Conservation (phyloP, 2,888 invertebrate genomes). For the Thymelicus sylvestris region DNA sequence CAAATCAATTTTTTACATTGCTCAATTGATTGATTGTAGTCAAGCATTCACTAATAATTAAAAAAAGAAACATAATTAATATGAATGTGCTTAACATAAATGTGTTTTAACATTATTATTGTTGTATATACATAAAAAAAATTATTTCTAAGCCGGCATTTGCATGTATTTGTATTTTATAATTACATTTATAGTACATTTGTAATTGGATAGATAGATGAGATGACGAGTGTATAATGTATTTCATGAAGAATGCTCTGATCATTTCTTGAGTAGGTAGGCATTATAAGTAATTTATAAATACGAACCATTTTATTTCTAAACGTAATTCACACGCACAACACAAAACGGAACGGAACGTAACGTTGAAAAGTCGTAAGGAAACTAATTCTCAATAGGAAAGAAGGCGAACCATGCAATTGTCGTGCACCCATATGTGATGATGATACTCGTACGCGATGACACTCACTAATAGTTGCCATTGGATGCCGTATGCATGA, state of each 20-base stretch:
- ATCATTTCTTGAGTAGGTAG: background rate
- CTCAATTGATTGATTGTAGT: too few species aligned
- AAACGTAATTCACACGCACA: constrained; percentile 32
- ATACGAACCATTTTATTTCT: constrained; percentile 41
- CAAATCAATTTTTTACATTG: too few species aligned
- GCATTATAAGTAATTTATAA: background rate
- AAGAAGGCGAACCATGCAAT: constrained; percentile 34
- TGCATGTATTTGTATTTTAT: too few species aligned
- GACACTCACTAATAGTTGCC: constrained; percentile 42
- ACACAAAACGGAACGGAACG: constrained; percentile 32
- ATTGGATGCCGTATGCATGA: constrained; percentile 49
- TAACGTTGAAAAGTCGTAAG: constrained; percentile 26
- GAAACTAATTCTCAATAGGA: constrained; percentile 27
- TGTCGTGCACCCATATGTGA: constrained; percentile 35
- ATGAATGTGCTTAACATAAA: too few species aligned
- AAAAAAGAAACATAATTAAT: too few species aligned
- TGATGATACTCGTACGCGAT: constrained; percentile 46
- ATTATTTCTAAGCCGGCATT: too few species aligned
- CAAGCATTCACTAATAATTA: too few species aligned
- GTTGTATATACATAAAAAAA: too few species aligned
- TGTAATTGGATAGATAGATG: too few species aligned
- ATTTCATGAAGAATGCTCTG: background rate
- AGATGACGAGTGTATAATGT: too few species aligned
- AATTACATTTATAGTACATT: too few species aligned
- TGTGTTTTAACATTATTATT: too few species aligned